Evolutionary conservation across 2,888 invertebrate species (phyloP).

Genomic region (Athripsodes cinereus): DNA sequence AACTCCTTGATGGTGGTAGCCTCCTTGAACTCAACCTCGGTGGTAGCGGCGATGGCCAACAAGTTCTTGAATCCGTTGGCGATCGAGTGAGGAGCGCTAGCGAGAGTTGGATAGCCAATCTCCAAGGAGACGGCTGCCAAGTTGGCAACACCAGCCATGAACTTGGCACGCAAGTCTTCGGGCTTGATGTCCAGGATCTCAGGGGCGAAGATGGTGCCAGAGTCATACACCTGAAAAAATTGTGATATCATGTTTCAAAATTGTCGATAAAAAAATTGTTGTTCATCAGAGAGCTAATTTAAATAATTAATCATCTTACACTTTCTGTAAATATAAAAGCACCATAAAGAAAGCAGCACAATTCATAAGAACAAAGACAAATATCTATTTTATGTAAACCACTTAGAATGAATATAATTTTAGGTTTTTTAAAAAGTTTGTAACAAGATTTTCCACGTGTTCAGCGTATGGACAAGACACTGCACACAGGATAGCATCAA

Average conservation of each 20-base stretch:
- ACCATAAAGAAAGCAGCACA: too few relatives aligned
- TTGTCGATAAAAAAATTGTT: too few relatives aligned
- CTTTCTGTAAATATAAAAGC: too few relatives aligned
- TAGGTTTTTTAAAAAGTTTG: conserved; percentile 7
- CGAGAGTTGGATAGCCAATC: conserved; percentile 94
- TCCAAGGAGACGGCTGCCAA: conserved; percentile 89
- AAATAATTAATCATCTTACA: too few relatives aligned
- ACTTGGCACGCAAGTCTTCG: conserved; percentile 86
- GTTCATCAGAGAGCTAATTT: too few relatives aligned
- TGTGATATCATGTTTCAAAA: too few relatives aligned
- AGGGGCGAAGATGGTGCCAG: conserved; percentile 95
- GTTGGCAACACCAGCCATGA: conserved; percentile 90
- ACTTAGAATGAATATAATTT: too few relatives aligned
- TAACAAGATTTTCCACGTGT: conserved; percentile 8
- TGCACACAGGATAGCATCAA: conserved; percentile 21
- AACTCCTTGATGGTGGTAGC: conserved; percentile 89
- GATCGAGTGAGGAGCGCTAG: conserved; percentile 95
- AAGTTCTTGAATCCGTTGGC: conserved; percentile 98
- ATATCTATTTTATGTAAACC: too few relatives aligned
- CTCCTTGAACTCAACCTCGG: conserved; percentile 93
- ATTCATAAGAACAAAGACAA: too few relatives aligned
- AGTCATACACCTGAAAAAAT: conserved; percentile 76
- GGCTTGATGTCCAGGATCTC: conserved; percentile 97
- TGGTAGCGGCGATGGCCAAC: conserved; percentile 92
- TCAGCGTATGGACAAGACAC: not conserved